Conservation (phyloP, 2,888 invertebrate species). For the Pandemis cinnamomeana region DNA sequence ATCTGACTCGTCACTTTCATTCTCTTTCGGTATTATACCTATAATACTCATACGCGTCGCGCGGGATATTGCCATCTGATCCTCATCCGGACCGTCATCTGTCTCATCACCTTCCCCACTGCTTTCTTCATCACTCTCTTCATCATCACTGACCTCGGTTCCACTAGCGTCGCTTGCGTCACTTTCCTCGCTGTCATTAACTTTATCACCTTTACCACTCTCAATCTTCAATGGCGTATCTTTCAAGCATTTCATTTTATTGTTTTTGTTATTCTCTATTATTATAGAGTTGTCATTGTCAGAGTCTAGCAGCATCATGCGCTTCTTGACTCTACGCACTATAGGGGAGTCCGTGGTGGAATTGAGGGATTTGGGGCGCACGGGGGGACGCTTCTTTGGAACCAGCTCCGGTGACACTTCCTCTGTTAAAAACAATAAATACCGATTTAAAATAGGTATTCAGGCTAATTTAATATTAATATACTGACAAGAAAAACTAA, state of each 20-base stretch:
- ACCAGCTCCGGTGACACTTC: slow-evolving; percentile 72
- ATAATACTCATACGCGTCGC: slow-evolving; percentile 81
- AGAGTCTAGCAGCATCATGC: slow-evolving; percentile 69
- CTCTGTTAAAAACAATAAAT: slow-evolving; percentile 43
- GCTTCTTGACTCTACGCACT: slow-evolving; percentile 65
- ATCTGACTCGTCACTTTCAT: slow-evolving; percentile 76
- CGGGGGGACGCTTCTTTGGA: slow-evolving; percentile 59
- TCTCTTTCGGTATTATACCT: slow-evolving; percentile 71
- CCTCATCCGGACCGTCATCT: slow-evolving; percentile 68
- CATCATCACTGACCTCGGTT: slow-evolving; percentile 22
- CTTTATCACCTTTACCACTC: slow-evolving; percentile 38
- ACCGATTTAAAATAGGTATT: neutral
- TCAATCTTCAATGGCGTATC: slow-evolving; percentile 70
- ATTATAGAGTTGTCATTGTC: slow-evolving; percentile 77
- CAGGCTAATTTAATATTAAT: no score
- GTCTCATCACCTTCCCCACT: slow-evolving; percentile 46
- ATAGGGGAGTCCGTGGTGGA: slow-evolving; percentile 56
- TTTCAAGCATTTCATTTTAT: slow-evolving; percentile 67
- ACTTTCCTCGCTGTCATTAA: slow-evolving; percentile 42
- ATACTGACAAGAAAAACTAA: no score
- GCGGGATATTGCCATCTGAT: slow-evolving; percentile 75
- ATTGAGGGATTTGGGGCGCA: slow-evolving; percentile 50
- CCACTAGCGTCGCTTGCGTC: slow-evolving; percentile 22
- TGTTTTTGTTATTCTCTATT: slow-evolving; percentile 65
- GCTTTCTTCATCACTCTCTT: neutral